Conservation (phyloP, 2,113 vertebrate genomes). For the Kryptolebias marmoratus region DNA sequence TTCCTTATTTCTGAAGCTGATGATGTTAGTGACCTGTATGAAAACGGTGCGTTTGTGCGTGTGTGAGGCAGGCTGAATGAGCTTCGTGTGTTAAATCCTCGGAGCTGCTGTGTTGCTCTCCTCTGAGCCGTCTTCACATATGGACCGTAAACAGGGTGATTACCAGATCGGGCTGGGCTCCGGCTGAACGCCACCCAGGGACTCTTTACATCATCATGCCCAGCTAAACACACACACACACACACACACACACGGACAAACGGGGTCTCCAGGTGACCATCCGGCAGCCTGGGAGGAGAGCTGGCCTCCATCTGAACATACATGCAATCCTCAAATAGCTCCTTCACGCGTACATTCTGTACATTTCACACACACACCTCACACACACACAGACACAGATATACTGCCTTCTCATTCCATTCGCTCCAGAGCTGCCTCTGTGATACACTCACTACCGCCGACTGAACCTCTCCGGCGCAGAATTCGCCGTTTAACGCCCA, state of each 20-base stretch:
- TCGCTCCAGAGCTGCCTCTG: constrained; percentile 64
- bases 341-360: constrained; percentile 5
- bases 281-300: constrained; percentile 67
- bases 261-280: constrained; percentile 75
- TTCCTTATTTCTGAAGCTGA: neutral
- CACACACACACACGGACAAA: constrained; percentile 37
- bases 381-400: constrained; percentile 45
- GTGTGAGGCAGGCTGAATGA: constrained; percentile 31
- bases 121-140: constrained; percentile 80
- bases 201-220: constrained; percentile 81
- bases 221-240: constrained; percentile 73
- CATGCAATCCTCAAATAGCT: constrained; percentile 41
- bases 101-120: constrained; percentile 51
- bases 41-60: constrained; percentile 46
- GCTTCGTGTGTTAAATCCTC: constrained; percentile 53
- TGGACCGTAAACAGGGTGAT: constrained; percentile 84
- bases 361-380: neutral
- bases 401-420: constrained; percentile 69
- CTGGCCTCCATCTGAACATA: constrained; percentile 44
- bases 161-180: constrained; percentile 79
- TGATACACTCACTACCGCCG: constrained; percentile 61
- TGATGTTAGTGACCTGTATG: neutral
- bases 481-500: constrained; percentile 22
- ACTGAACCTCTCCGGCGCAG: constrained; percentile 24
- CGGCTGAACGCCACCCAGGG: constrained; percentile 81